Conservation (phyloP, 2,797 vertebrate species). For the Siniperca obscura region DNA sequence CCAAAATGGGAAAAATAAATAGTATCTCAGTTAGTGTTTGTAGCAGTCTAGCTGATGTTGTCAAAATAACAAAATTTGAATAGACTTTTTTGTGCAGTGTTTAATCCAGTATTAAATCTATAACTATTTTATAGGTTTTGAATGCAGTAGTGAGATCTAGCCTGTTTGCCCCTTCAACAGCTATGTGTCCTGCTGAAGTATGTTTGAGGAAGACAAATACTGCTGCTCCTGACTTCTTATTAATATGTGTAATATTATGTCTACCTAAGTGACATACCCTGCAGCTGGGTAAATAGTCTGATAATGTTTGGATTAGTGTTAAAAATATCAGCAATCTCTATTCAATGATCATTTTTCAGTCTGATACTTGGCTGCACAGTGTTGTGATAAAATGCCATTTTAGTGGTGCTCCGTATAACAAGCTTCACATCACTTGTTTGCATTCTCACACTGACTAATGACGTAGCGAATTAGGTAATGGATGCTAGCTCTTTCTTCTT, state of each 20-base stretch:
- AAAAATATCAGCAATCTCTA: neutral
- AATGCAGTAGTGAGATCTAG: neutral
- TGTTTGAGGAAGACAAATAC: neutral
- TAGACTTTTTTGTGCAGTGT: too few relatives aligned
- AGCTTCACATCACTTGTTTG: neutral
- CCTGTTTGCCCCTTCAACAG: neutral
- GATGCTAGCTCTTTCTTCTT: neutral
- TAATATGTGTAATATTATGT: too few relatives aligned
- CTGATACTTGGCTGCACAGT: neutral
- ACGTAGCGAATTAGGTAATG: conserved; percentile 1
- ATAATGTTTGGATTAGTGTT: neutral
- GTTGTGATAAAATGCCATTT: neutral
- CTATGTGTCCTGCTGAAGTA: neutral
- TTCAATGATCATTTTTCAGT: neutral
- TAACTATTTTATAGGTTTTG: neutral
- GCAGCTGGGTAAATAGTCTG: neutral
- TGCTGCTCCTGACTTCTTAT: neutral
- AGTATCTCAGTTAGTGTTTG: neutral
- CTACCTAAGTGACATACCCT: neutral
- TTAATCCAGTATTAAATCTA: neutral
- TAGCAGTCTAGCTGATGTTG: neutral
- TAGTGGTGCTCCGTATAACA: too few relatives aligned
- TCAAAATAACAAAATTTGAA: neutral
- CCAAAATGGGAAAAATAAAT: neutral
- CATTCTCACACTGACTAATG: conserved; percentile 9